phyloP scores from a whole-genome alignment of 1,140 invertebrate genomes.

The Tachypleus tridentatus region DNA sequence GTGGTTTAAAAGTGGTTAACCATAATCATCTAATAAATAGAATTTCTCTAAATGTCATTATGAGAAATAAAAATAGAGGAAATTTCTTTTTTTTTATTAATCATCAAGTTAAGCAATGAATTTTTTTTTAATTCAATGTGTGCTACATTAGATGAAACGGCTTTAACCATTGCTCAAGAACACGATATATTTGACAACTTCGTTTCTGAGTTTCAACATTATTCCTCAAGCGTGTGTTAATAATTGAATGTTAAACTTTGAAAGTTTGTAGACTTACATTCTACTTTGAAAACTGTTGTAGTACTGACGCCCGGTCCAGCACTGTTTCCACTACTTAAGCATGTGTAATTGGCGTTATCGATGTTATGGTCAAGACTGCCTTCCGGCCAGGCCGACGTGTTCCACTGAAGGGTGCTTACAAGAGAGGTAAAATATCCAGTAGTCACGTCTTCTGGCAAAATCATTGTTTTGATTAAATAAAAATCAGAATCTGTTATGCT shows the following conservation, averaged over 20 bases:
- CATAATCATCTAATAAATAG: too few relatives aligned
- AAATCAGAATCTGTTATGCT: slow-evolving; percentile 17
- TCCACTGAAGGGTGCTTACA: slow-evolving; percentile 64
- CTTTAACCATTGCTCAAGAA: not conserved
- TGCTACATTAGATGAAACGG: not conserved
- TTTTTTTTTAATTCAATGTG: not conserved
- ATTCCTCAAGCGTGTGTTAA: not conserved
- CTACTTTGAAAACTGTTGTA: slow-evolving; percentile 66
- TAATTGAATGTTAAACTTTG: slow-evolving; percentile 5
- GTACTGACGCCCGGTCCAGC: slow-evolving; percentile 60
- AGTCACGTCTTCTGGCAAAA: slow-evolving; percentile 49
- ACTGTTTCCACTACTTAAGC: slow-evolving; percentile 56
- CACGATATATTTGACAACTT: not conserved
- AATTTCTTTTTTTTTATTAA: too few relatives aligned
- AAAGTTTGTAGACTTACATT: slow-evolving; percentile 54
- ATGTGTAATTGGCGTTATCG: slow-evolving; percentile 72
- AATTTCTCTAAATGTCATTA: too few relatives aligned
- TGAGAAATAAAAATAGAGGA: too few relatives aligned
- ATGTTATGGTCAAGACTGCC: slow-evolving; percentile 55
- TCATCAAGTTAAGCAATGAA: not conserved
- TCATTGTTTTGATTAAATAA: slow-evolving; percentile 44
- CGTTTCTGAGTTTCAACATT: not conserved
- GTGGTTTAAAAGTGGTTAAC: too few relatives aligned
- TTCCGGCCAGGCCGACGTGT: slow-evolving; percentile 67
- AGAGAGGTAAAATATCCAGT: slow-evolving; percentile 75